phyloP scores from a whole-genome alignment of 2,797 vertebrate genomes.

The Mycteria americana region DNA sequence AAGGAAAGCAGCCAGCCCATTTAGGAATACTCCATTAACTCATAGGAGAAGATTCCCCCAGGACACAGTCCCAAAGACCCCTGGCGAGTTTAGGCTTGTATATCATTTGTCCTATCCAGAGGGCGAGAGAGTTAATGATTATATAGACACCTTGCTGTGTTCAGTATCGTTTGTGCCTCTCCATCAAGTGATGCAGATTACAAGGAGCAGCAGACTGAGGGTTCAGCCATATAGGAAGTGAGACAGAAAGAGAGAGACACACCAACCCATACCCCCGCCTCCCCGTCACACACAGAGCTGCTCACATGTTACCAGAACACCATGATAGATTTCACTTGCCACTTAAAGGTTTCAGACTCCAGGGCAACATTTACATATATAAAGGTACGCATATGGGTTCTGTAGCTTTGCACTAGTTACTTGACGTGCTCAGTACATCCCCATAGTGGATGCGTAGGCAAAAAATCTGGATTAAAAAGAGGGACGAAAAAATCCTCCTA shows the following conservation, averaged over 20 bases:
- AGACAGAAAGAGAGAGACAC: background rate
- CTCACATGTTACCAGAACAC: constrained; percentile 41
- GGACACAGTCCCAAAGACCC: constrained; percentile 63
- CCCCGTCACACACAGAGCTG: background rate
- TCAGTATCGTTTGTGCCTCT: constrained; percentile 58
- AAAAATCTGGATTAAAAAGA: constrained; percentile 61
- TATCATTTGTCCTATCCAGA: constrained; percentile 66
- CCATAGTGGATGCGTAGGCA: background rate
- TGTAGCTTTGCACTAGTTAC: constrained; percentile 35
- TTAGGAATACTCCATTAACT: constrained; percentile 65
- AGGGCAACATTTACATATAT: constrained; percentile 63
- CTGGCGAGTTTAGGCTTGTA: constrained; percentile 65
- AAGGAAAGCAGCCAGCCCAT: constrained; percentile 57
- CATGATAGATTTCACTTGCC: constrained; percentile 61
- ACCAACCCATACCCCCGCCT: background rate
- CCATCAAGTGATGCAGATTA: constrained; percentile 68
- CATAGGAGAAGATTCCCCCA: constrained; percentile 62
- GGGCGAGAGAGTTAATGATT: constrained; percentile 69
- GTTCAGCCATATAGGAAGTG: constrained; percentile 42
- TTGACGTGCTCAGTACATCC: constrained; percentile 3
- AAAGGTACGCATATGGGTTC: constrained; percentile 7
- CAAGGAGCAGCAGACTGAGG: constrained; percentile 58
- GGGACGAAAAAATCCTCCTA: constrained; percentile 60
- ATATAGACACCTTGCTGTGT: constrained; percentile 62
- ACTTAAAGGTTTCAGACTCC: constrained; percentile 25